Evolutionary conservation across 2,888 invertebrate species (phyloP).

Genomic region (Lasioglossum vierecki): DNA sequence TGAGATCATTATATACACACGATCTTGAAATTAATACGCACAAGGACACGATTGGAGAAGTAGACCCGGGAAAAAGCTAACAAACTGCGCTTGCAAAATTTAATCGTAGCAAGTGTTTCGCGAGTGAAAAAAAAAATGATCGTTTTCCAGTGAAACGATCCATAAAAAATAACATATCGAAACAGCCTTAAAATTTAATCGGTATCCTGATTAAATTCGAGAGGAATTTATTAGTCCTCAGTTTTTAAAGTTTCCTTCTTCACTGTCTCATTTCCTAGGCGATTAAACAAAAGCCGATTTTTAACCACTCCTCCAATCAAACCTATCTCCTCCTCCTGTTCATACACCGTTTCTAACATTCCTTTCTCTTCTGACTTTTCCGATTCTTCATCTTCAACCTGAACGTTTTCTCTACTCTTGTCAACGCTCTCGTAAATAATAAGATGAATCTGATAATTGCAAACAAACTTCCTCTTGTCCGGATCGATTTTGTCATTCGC

Average conservation of each 20-base stretch:
- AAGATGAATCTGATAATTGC: constrained; percentile 84
- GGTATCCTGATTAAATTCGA: too few species aligned
- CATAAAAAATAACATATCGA: not conserved
- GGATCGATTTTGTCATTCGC: not conserved
- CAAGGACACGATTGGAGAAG: not conserved
- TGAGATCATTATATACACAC: constrained; percentile 42
- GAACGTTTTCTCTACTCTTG: constrained; percentile 55
- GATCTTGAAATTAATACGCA: not conserved
- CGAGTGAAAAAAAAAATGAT: not conserved
- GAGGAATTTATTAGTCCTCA: too few species aligned
- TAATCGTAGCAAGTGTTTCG: not conserved
- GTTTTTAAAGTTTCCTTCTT: too few species aligned
- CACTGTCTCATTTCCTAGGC: not conserved
- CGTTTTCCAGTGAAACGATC: not conserved
- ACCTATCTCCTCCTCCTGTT: not conserved
- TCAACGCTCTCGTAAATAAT: constrained; percentile 85
- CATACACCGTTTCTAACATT: not conserved
- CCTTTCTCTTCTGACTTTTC: not conserved
- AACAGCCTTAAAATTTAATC: too few species aligned
- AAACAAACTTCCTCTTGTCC: constrained; percentile 63
- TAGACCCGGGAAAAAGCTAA: not conserved
- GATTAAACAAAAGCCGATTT: not conserved
- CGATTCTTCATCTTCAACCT: constrained; percentile 34
- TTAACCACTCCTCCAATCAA: not conserved
- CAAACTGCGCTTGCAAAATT: constrained; percentile 1